These are phyloP conservation scores for Rhopalosiphum maidis DNA, from an alignment of 1,140 invertebrate genomes.

Conservation along the genomic window DNA sequence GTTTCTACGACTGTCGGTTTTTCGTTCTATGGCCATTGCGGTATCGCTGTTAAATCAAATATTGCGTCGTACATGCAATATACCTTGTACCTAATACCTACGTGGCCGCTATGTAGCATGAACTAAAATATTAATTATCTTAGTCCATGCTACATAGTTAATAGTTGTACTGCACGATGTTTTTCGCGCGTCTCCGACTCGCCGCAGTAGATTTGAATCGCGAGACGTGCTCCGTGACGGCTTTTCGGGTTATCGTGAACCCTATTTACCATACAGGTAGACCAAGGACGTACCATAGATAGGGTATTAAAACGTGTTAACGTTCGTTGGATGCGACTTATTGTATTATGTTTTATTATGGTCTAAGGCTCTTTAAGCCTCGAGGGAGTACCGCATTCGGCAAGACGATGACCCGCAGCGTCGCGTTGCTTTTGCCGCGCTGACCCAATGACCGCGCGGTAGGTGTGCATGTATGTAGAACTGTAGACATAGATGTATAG, in stretches of 20 bases:
- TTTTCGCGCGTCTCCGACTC: background rate
- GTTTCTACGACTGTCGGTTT: background rate
- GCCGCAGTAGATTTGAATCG: background rate
- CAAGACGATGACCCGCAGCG: slow-evolving; percentile 7
- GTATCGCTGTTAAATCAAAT: background rate
- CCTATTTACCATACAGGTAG: background rate
- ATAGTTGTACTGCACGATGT: background rate
- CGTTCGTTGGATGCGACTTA: background rate
- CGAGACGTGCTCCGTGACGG: background rate
- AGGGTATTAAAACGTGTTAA: background rate
- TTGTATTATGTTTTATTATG: background rate
- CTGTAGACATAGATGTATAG: background rate
- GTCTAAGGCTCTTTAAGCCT: background rate
- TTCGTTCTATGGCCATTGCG: too few species aligned
- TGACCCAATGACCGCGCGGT: slow-evolving; percentile 14
- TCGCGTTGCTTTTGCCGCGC: background rate
- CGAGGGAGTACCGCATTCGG: background rate
- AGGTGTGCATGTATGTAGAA: background rate
- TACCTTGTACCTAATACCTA: background rate
- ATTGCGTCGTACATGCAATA: background rate
- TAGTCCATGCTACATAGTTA: too few species aligned
- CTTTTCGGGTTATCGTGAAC: background rate
- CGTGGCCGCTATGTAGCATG: too few species aligned
- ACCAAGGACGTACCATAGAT: too few species aligned
- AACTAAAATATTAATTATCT: too few species aligned